Evolutionary conservation across 1,140 invertebrate species (phyloP).

Genomic region (Phenacoccus solenopsis): DNA sequence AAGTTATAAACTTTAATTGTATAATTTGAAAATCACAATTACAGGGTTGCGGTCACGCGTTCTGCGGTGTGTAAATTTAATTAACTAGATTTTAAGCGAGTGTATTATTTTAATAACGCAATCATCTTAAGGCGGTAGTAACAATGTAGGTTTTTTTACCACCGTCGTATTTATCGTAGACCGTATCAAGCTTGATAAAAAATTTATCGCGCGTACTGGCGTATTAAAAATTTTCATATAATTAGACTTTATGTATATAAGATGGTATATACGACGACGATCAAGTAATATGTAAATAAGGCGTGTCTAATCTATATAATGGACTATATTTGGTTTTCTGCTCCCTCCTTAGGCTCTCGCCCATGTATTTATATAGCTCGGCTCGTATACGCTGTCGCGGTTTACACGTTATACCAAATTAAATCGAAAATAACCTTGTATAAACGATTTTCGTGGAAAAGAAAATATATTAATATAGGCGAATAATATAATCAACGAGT

Average conservation of each 20-base stretch:
- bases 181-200: too few relatives aligned
- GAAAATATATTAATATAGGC: not conserved
- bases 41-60: too few relatives aligned
- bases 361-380: too few relatives aligned
- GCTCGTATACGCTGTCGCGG: too few relatives aligned
- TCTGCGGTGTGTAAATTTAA: too few relatives aligned
- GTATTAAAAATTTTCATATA: slow-evolving; percentile 4
- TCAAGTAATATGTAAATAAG: slow-evolving; percentile 3
- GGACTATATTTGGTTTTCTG: not conserved
- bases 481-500: not conserved
- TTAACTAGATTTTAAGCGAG: too few relatives aligned
- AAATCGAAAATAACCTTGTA: not conserved
- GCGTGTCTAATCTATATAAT: slow-evolving; percentile 2
- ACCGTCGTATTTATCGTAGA: too few relatives aligned
- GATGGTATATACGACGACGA: not conserved
- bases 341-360: not conserved
- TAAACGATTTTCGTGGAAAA: not conserved
- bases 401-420: not conserved
- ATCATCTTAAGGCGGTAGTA: too few relatives aligned
- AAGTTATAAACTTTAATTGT: too few relatives aligned
- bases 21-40: too few relatives aligned
- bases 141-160: too few relatives aligned
- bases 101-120: too few relatives aligned
- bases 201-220: not conserved
- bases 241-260: not conserved